These are phyloP conservation scores for Nixonia krombeini DNA, from an alignment of 1,140 invertebrate species.

Conservation along the genomic window DNA sequence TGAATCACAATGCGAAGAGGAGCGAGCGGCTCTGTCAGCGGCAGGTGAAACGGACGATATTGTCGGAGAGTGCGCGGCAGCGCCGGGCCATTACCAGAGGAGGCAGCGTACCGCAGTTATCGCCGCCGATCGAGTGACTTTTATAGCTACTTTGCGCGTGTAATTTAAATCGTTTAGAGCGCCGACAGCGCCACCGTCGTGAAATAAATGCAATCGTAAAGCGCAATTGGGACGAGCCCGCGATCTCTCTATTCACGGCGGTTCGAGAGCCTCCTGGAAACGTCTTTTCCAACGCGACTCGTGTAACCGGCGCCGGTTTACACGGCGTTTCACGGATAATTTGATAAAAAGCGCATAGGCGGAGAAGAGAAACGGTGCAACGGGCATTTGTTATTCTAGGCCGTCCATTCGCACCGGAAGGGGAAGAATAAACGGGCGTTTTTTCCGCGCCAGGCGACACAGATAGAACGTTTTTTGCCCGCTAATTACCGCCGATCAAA, in stretches of 20 bases:
- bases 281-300: no score
- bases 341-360: no score
- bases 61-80: background rate
- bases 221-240: constrained; percentile 8
- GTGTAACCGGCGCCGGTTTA: no score
- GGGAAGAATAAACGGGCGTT: background rate
- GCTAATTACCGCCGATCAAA: background rate
- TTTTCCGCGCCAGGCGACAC: background rate
- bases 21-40: constrained; percentile 6
- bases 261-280: no score
- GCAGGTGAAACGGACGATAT: constrained; percentile 13
- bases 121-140: constrained; percentile 32
- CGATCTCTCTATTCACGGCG: no score
- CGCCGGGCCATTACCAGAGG: constrained; percentile 10
- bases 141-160: constrained; percentile 35
- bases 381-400: no score
- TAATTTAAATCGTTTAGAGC: constrained; percentile 35
- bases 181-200: constrained; percentile 22
- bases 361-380: no score
- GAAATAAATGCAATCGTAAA: constrained; percentile 35
- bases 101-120: constrained; percentile 29
- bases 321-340: no score
- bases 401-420: no score
- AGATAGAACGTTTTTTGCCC: no score
- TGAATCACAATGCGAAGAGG: background rate